These are phyloP conservation scores for Anadara kagoshimensis DNA, from an alignment of 1,140 invertebrate species.

Conservation along the genomic window DNA sequence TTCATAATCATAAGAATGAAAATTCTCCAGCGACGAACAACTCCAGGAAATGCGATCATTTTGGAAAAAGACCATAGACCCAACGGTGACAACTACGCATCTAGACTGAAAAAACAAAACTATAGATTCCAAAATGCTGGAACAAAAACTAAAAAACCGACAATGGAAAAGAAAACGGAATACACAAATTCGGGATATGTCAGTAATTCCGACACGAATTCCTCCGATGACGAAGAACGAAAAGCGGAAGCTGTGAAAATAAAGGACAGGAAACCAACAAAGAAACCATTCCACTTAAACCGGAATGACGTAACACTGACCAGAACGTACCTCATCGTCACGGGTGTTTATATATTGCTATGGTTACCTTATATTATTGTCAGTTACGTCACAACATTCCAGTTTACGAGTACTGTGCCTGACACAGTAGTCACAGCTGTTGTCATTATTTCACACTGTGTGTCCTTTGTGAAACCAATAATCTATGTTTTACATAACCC, in stretches of 20 bases:
- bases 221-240: constrained; percentile 42
- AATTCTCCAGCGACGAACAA: constrained; percentile 23
- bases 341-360: constrained; percentile 23
- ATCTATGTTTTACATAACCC: constrained; percentile 39
- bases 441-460: constrained; percentile 34
- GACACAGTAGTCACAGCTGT: constrained; percentile 19
- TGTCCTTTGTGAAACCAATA: constrained; percentile 32
- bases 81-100: constrained; percentile 43
- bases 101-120: constrained; percentile 42
- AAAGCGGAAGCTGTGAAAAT: constrained; percentile 16
- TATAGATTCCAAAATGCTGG: constrained; percentile 47
- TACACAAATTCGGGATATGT: constrained; percentile 8
- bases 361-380: constrained; percentile 46
- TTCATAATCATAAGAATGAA: constrained; percentile 40
- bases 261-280: constrained; percentile 8
- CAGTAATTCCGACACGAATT: constrained; percentile 36
- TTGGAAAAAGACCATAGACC: constrained; percentile 41
- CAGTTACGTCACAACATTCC: constrained; percentile 33
- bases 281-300: constrained; percentile 39
- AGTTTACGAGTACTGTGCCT: constrained; percentile 30
- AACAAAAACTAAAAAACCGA: constrained; percentile 41
- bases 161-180: constrained; percentile 30
- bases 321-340: constrained; percentile 40
- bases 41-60: constrained; percentile 29
- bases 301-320: constrained; percentile 37